Evolutionary conservation across 2,888 invertebrate species (phyloP).

Genomic region (Leucophora obtusa): DNA sequence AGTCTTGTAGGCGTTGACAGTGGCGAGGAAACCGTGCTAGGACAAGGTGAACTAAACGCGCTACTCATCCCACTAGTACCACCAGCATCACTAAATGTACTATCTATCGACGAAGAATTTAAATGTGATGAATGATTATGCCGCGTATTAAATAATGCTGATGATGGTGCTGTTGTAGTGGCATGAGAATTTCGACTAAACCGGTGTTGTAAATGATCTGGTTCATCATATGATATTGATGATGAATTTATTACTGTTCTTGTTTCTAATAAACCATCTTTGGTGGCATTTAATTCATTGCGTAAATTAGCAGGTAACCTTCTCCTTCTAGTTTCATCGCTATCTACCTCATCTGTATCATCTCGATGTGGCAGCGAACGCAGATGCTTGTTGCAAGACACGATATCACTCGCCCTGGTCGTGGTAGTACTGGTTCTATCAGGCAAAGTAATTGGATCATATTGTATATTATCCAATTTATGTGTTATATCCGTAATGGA

Average conservation of each 20-base stretch:
- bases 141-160: slow-evolving; percentile 58
- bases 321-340: slow-evolving; percentile 57
- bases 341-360: slow-evolving; percentile 60
- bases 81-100: slow-evolving; percentile 64
- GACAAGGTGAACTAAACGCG: slow-evolving; percentile 74
- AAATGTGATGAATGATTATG: slow-evolving; percentile 44
- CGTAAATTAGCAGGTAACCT: slow-evolving; percentile 29
- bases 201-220: slow-evolving; percentile 73
- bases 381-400: slow-evolving; percentile 36
- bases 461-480: slow-evolving; percentile 51
- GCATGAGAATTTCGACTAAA: slow-evolving; percentile 68
- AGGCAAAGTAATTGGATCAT: slow-evolving; percentile 49
- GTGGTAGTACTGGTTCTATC: slow-evolving; percentile 32
- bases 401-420: slow-evolving; percentile 17
- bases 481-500: slow-evolving; percentile 58
- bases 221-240: slow-evolving; percentile 71
- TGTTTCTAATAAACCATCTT: slow-evolving; percentile 56
- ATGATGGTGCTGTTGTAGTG: slow-evolving; percentile 39
- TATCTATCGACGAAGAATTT: slow-evolving; percentile 37
- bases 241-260: slow-evolving; percentile 53
- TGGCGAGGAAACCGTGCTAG: slow-evolving; percentile 74
- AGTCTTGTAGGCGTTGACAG: slow-evolving; percentile 75
- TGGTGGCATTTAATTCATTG: slow-evolving; percentile 50
- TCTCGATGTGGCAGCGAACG: slow-evolving; percentile 11
- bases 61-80: slow-evolving; percentile 75